Conservation (phyloP, 2,888 invertebrate species). For the Xanthostigma xanthostigma region DNA sequence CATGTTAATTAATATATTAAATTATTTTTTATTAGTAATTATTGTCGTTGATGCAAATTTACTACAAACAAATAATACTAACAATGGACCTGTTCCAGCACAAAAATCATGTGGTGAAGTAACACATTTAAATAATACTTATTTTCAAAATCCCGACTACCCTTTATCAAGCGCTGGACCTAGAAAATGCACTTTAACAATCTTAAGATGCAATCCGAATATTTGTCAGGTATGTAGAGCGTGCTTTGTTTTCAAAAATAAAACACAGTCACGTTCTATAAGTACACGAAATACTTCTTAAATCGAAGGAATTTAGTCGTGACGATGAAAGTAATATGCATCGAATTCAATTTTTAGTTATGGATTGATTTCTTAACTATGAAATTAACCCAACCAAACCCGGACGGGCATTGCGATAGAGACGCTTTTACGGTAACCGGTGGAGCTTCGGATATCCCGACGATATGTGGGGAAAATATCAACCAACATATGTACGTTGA, state of each 20-base stretch:
- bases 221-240: conserved; percentile 47
- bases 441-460: conserved; percentile 48
- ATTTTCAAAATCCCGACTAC: conserved; percentile 65
- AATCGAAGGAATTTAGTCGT: not conserved
- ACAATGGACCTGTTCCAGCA: conserved; percentile 33
- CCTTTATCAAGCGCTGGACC: conserved; percentile 55
- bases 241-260: not conserved
- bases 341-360: conserved; percentile 34
- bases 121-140: conserved; percentile 64
- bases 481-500: conserved; percentile 66
- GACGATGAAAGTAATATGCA: not conserved
- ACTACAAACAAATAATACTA: not conserved
- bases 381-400: conserved; percentile 54
- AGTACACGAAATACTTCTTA: not conserved
- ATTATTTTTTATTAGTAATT: not conserved
- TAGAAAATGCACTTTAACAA: conserved; percentile 51
- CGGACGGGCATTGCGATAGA: conserved; percentile 51
- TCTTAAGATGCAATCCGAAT: conserved; percentile 49
- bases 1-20: too few relatives aligned
- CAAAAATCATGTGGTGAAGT: conserved; percentile 55
- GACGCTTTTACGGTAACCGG: conserved; percentile 59
- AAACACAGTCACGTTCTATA: not conserved
- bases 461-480: conserved; percentile 66
- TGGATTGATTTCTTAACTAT: conserved; percentile 65
- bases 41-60: not conserved